A percentile compares a stretch with the other conserved stretches of the same genome.
Conservation (phyloP, 2,113 vertebrate genomes). For the Podarcis muralis region DNA sequence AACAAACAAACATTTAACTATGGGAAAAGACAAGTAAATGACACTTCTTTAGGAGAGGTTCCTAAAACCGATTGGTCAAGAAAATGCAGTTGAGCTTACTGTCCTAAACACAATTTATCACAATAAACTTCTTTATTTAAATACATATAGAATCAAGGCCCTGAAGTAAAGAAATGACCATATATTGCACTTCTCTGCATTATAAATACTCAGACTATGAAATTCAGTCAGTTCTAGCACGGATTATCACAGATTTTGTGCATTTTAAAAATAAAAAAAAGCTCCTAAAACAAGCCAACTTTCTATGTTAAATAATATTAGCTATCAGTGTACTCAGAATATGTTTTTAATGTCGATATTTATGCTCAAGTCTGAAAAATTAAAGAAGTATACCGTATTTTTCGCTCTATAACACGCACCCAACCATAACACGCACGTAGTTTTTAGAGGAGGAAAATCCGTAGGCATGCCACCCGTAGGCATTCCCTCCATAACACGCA, state of each 20-base stretch:
- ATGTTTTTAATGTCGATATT: constrained; percentile 12
- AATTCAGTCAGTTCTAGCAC: background rate
- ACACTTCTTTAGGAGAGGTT: background rate
- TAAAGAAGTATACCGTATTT: background rate
- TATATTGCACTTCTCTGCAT: background rate
- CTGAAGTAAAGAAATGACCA: background rate
- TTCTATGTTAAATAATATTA: constrained; percentile 28
- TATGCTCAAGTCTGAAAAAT: background rate
- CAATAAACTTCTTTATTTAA: background rate
- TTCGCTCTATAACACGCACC: no score
- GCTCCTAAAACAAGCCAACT: background rate
- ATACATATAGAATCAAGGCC: background rate
- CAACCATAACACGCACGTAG: no score
- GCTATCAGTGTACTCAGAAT: background rate
- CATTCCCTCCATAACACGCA: no score
- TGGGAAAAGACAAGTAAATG: background rate
- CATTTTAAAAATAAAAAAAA: background rate
- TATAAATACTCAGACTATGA: background rate
- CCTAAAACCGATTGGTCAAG: background rate
- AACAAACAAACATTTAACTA: background rate
- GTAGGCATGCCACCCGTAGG: no score
- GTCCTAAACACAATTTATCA: background rate
- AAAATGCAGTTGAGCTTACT: background rate
- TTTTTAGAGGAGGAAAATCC: no score
- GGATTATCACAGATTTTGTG: background rate